Conservation (phyloP, 1,140 invertebrate species). For the Pomacea maculata region DNA sequence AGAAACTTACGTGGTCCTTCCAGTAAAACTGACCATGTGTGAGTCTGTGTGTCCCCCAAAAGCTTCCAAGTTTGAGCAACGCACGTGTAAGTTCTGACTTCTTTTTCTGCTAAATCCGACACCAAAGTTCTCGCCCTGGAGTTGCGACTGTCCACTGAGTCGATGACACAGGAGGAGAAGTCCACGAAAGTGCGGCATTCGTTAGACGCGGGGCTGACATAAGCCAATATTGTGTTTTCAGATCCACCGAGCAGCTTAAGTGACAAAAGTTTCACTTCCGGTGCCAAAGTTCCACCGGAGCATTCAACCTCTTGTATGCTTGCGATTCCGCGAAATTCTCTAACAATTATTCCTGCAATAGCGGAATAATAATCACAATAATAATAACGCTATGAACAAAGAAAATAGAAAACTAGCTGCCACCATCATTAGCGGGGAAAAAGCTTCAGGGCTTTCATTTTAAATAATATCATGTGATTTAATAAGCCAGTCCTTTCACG, state of each 20-base stretch:
- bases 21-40: too few relatives aligned
- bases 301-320: constrained; percentile 19
- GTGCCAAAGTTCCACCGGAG: not conserved
- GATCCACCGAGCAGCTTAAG: not conserved
- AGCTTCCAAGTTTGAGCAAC: not conserved
- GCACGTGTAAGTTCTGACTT: constrained; percentile 4
- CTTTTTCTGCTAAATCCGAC: constrained; percentile 3
- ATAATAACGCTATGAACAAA: not conserved
- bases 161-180: not conserved
- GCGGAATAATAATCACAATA: not conserved
- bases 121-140: constrained; percentile 2
- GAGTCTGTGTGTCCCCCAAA: not conserved
- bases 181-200: constrained; percentile 3
- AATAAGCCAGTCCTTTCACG: too few relatives aligned
- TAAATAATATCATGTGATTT: too few relatives aligned
- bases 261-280: constrained; percentile 3
- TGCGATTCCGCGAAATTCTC: not conserved
- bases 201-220: not conserved
- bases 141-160: not conserved
- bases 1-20: too few relatives aligned
- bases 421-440: too few relatives aligned
- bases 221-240: not conserved
- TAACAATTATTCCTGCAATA: constrained; percentile 7
- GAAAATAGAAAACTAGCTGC: too few relatives aligned
- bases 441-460: too few relatives aligned